Evolutionary conservation across 2,888 invertebrate species (phyloP).

Genomic region (Synergus japonicus): DNA sequence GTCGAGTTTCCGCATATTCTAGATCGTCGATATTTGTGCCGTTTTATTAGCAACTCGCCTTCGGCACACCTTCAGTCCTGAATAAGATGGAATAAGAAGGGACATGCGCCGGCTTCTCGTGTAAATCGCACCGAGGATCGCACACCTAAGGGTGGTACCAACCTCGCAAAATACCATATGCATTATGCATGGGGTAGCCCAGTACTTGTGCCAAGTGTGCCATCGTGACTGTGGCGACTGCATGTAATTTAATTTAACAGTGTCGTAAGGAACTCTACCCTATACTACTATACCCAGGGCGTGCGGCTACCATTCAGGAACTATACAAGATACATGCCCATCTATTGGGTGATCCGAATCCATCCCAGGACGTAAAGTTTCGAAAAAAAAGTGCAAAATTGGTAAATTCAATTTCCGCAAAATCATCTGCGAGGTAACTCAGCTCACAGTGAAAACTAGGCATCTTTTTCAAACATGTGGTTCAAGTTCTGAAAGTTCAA

Average conservation of each 20-base stretch:
- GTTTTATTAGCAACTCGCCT: constrained; percentile 59
- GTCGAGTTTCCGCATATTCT: constrained; percentile 42
- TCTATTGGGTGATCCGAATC: constrained; percentile 32
- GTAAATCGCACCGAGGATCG: constrained; percentile 44
- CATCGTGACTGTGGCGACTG: constrained; percentile 72
- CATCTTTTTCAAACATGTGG: too few relatives aligned
- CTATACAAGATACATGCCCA: constrained; percentile 41
- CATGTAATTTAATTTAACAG: constrained; percentile 75
- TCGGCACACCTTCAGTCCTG: constrained; percentile 6
- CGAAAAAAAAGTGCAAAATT: too few relatives aligned
- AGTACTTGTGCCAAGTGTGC: constrained; percentile 73
- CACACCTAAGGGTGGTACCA: constrained; percentile 47
- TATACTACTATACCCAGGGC: constrained; percentile 54
- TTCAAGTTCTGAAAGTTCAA: too few relatives aligned
- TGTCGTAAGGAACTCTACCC: constrained; percentile 68
- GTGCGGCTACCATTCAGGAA: constrained; percentile 53
- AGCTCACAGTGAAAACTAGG: too few relatives aligned
- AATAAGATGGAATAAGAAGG: constrained; percentile 11
- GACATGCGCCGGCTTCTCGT: constrained; percentile 42
- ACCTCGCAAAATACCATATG: constrained; percentile 72
- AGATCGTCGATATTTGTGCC: constrained; percentile 61
- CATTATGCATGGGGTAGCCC: constrained; percentile 71
- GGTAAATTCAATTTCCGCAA: too few relatives aligned
- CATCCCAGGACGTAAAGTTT: neutral
- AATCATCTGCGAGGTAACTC: too few relatives aligned